A percentile compares a stretch with the other conserved stretches of the same genome.
These are phyloP conservation scores for Aplochiton taeniatus DNA, from an alignment of 2,797 vertebrate genomes.

Conservation along the genomic window DNA sequence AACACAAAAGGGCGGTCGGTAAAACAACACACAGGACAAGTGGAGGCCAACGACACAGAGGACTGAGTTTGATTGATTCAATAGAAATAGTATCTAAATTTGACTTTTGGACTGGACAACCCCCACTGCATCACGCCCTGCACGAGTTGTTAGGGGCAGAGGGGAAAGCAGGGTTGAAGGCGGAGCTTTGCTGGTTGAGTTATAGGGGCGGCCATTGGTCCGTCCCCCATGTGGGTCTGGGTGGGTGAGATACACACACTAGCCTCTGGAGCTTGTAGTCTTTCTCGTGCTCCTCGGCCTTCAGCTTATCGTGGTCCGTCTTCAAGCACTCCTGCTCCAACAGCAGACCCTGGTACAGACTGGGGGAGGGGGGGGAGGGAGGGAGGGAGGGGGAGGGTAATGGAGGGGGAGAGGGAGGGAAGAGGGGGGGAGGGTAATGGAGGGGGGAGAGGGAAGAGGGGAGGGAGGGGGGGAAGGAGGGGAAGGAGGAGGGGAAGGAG, in stretches of 20 bases:
- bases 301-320: conserved; percentile 86
- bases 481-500: too few species aligned
- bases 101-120: too few species aligned
- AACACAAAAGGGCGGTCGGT: too few species aligned
- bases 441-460: neutral
- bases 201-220: too few species aligned
- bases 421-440: neutral
- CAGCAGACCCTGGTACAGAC: conserved; percentile 87
- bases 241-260: conserved; percentile 69
- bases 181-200: too few species aligned
- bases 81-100: too few species aligned
- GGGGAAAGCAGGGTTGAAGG: too few species aligned
- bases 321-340: conserved; percentile 85
- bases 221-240: too few species aligned
- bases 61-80: neutral
- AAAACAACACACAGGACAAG: too few species aligned
- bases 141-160: neutral
- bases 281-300: conserved; percentile 85
- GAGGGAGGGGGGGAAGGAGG: neutral
- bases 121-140: neutral
- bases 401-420: neutral
- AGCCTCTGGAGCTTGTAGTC: conserved; percentile 85
- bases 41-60: neutral
- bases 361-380: conserved; percentile 40
- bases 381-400: neutral